Evolutionary conservation across 2,797 vertebrate species (phyloP), one percentile per base, ranked within the genome.

Genomic region (Graptemys geographica): DNA sequence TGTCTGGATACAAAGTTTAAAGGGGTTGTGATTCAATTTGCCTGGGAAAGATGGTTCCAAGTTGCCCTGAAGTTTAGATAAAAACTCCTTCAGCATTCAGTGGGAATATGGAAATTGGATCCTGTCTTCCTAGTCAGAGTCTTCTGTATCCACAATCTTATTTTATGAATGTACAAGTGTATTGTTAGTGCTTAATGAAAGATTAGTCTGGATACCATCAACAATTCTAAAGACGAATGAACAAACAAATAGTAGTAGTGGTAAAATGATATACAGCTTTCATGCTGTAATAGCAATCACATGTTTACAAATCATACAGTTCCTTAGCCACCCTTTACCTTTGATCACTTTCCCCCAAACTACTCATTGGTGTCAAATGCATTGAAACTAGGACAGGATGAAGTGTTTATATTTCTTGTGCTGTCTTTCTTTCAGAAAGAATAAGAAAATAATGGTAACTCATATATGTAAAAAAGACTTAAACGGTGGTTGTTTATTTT

Each of bases 11-110:
- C 19, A 37, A 72, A 23, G 83, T 93, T 96, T 84, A 81, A 89
- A 81, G 80, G 84, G 94, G 11, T 51, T 95, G 90, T 96, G 88
- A 95, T 85, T 96, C 89, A 96, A 90, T 95, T 97, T 96, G 59
- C 0, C 0, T 56, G 82, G 90, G 56, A 90, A 90, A 95, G 89
- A 69, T 0, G 0, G 52, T 87, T 95, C 94, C 92, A 94, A 59
- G 23, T 80, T 95, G 33, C 79, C 87, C 51, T 79, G 59, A 55
- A 0, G 1, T 89, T 95, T 95, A 0, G 0, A 53, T 53, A 65
- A 92, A 76, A 86, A 27, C 76, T 92, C 49, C 62, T 92, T 96
- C 88, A 79, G 95, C 5, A 0, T 96, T 79, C 95, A n/a, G 87
- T 81, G 79, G 84, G 96, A 90, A 79, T 86, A 53, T 92, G 27